Base-by-base conservation (phyloP, 2,888 invertebrate species). In the Dendrolimus pini region DNA sequence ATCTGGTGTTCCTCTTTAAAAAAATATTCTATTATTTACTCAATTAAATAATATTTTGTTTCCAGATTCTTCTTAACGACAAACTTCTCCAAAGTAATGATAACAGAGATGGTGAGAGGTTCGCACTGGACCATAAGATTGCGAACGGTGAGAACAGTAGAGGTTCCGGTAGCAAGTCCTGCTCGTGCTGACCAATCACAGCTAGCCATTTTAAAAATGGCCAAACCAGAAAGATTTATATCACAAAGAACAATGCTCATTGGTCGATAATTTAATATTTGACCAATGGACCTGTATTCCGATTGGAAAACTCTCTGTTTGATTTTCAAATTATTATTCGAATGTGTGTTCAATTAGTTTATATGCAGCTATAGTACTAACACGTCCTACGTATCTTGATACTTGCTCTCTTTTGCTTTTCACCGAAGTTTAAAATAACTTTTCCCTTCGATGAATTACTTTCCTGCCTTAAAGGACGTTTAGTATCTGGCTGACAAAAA, bases 41-140 rank as follows among this genome's bases (percentile, higher is more conserved):
- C 6, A 0, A 30, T 30, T 30, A 30, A 30, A 30, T 6, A 30
- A 30, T 30, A 6, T 60, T 53, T 56, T 59, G 54, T 61, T 80
- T 76, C 3, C 85, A 96, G 96, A 96, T 96, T 80, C 93, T 96
- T 65, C 92, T 95, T 72, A 95, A 95, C 77, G 96, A 96, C 84
- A 94, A 94, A 83, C 82, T 95, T 66, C 93, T 95, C 71, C 94
- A 93, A 72, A 94, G 92, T 67, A 93, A 92, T 76, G 95, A 95
- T 69, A 92, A 84, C 76, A 93, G 91, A 74, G 95, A 95, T 69
- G 92, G 92, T 54, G 95, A 95, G 9, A 93, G 92, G 75, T 93
- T 96, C 77, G 93, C 93, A 53, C 84, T 96, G 61, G 93, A 93
- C 71, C 92, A 83, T 77, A 89, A 86, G 74, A 89, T 90, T 53